Conservation (phyloP, 2,113 vertebrate species). For the Pagrus major region DNA sequence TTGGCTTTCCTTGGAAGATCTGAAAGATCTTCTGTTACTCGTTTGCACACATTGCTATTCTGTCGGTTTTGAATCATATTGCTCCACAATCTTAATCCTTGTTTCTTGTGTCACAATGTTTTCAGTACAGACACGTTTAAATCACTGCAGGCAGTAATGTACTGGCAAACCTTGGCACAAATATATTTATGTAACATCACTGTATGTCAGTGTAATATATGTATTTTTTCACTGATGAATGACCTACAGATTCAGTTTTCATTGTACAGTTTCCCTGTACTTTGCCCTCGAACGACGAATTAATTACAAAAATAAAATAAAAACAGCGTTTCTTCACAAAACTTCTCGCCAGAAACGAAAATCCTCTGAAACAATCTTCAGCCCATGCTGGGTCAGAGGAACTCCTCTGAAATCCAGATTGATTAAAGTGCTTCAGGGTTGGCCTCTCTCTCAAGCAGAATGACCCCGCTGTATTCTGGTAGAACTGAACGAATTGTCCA, state of each 20-base stretch:
- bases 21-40: background rate
- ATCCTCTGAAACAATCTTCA: background rate
- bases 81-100: background rate
- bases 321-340: background rate
- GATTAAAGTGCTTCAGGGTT: constrained; percentile 36
- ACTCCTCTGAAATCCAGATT: constrained; percentile 25
- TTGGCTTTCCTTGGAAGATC: background rate
- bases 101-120: background rate
- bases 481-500: constrained; percentile 4
- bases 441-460: background rate
- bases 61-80: background rate
- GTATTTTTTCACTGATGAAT: background rate
- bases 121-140: background rate
- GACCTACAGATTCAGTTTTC: background rate
- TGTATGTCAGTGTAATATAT: background rate
- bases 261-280: background rate
- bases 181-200: background rate
- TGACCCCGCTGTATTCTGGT: background rate
- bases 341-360: background rate
- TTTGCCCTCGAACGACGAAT: background rate
- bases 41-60: constrained; percentile 8
- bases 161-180: background rate
- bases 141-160: background rate
- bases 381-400: background rate
- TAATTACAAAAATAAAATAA: too few species aligned